Evolutionary conservation across 2,888 invertebrate genomes (phyloP), one percentile per base, ranked within the genome.

Genomic region (Drosophila kuntzei): DNA sequence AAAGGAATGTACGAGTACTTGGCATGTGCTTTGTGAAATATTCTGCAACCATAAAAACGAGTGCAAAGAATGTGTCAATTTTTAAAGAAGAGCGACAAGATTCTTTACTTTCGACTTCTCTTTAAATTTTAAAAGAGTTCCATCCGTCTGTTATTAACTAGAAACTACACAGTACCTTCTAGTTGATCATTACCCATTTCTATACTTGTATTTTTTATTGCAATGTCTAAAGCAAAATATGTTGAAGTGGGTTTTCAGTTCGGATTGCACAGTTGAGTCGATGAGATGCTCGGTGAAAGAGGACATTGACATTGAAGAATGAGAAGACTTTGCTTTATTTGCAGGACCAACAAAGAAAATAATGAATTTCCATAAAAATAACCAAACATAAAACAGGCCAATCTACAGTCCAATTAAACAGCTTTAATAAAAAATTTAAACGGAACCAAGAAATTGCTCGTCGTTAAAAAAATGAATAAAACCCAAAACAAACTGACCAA

Each of bases 291-390:
- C 16, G 39, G 6, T 9, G 29, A 3, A 18, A 20, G 27, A 34
- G 36, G 27, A 6, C 14, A 29, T 20, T 27, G 37, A 44, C 22
- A 29, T 44, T 44, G 22, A 12, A 36, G 47, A 46, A 25, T 54
- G 44, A 63, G 57, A 54, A 11, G 29, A 7, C 36, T 47, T 39
- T 55, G 44, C 43, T 79, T 66, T 71, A 50, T 71, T 76, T 73
- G 16, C 82, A 80, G 80, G 71, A 80, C 65, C 76, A 78, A 65
- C 51, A 51, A 55, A 63, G 63, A 62, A 69, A 59, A 65, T 71
- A 72, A 80, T 60, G 70, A 76, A 71, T 82, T 75, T 66, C 37
- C 50, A 46, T 34, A 47, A 37, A 63, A n/a, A 22, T 7, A 46
- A 34, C 6, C 9, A 12, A 25, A 34, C 11, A 22, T 57, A 36